Evolutionary conservation across 2,888 invertebrate species (phyloP), one percentile per base, ranked within the genome.

Genomic region (Argynnis bischoffii): DNA sequence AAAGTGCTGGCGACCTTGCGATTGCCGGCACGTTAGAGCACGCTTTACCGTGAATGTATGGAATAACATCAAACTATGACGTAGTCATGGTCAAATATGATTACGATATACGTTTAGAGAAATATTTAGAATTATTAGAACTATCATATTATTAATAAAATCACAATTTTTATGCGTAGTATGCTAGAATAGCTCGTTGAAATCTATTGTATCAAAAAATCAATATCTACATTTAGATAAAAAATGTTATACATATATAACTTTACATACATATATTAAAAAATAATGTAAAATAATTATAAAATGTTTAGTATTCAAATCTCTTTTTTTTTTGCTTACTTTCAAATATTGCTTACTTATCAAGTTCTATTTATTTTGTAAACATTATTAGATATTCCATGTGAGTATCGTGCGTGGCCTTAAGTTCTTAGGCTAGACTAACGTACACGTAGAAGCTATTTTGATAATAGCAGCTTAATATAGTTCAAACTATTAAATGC

Each of bases 61-160:
- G 71, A 71, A 69, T 71, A 67, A 71, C 71, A 69, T 69, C 65
- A 69, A 69, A 67, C 63, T 63, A 46, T 69, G 69, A 71, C 69
- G 69, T 65, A 65, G 67, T 31, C 71, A 71, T 59, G 71, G 71
- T 71, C 71, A 67, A 54, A 63, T 35, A 15, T 54, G 60, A 50
- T 60, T 35, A 15, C 48, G 60, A 50, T 60, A 31, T 46, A 53
- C 47, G 50, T 21, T 46, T 59, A 47, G 53, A 53, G 54, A 26
- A 46, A 13, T n/a, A 21, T 6, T 26, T 1, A 26, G 8, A 60
- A 16, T 51, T 14, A 31, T 35, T 0, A 18, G 35, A 11, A 11
- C 3, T 41, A 41, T 41, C 1, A 8, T 41, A 41, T 11, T 41
- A 26, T 26, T 26, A 26, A 11, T 11, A 41, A 41, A 11, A 41